phyloP scores from a whole-genome alignment of 2,888 invertebrate species.

The Dryobotodes eremita region DNA sequence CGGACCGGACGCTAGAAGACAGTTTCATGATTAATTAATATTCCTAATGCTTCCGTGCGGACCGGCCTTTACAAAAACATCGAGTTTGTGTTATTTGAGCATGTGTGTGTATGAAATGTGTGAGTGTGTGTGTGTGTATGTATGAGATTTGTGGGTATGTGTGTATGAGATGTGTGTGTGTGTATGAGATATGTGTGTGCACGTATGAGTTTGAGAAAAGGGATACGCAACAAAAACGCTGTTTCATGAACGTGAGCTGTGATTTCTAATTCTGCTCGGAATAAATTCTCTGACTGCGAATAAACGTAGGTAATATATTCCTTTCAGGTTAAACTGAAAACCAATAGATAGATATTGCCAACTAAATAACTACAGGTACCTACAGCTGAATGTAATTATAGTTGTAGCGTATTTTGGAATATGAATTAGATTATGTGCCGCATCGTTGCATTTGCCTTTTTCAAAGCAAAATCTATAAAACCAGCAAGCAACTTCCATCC shows the following conservation, averaged over 20 bases:
- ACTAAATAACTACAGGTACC: no score
- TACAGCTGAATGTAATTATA: no score
- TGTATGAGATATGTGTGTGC: neutral
- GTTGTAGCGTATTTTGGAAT: neutral
- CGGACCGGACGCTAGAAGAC: conserved; percentile 62
- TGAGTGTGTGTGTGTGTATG: conserved; percentile 9
- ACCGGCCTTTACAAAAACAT: conserved; percentile 53
- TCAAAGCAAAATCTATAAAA: neutral
- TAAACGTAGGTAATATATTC: conserved; percentile 1
- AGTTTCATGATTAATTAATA: conserved; percentile 68
- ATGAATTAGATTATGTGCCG: neutral
- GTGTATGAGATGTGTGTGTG: neutral
- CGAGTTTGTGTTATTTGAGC: conserved; percentile 34
- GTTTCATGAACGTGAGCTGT: conserved; percentile 16
- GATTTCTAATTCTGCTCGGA: conserved; percentile 22
- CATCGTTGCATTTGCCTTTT: neutral
- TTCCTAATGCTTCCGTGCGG: conserved; percentile 64
- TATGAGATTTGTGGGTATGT: neutral
- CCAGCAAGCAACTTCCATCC: neutral
- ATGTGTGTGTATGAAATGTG: neutral
- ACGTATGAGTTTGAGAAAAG: conserved; percentile 20
- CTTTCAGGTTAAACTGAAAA: neutral
- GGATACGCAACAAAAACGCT: conserved; percentile 37
- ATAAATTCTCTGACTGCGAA: conserved; percentile 1
- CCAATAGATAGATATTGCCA: no score